Percentiles rank a stretch among this genome's conserved stretches.
Evolutionary conservation across 2,888 invertebrate species (phyloP).

Genomic region (Leptinotarsa rubiginosa): DNA sequence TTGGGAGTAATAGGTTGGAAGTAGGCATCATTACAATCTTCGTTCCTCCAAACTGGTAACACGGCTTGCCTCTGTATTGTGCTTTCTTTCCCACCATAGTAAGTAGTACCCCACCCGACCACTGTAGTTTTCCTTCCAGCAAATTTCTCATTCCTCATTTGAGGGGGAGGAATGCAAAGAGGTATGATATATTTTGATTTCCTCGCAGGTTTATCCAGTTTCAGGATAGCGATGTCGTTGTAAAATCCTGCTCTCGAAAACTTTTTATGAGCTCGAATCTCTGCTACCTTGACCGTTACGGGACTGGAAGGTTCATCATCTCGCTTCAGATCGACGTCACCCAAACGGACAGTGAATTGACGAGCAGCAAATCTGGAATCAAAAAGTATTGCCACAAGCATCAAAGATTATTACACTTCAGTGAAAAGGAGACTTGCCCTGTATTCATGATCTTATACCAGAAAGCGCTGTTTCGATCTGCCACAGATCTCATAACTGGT

Average conservation of each 20-base stretch:
- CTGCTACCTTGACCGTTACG: slow-evolving; percentile 81
- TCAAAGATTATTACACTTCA: slow-evolving; percentile 1
- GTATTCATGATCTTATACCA: too few relatives aligned
- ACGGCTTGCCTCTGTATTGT: slow-evolving; percentile 86
- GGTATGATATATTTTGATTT: slow-evolving; percentile 89
- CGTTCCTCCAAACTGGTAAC: slow-evolving; percentile 89
- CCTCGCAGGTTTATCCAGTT: slow-evolving; percentile 79
- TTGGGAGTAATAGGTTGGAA: slow-evolving; percentile 92
- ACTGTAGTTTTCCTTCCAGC: slow-evolving; percentile 85
- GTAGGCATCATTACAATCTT: slow-evolving; percentile 90
- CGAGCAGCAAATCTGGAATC: slow-evolving; percentile 83
- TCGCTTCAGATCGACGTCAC: slow-evolving; percentile 87
- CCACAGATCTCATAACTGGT: too few relatives aligned
- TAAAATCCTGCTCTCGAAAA: slow-evolving; percentile 93
- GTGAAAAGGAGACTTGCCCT: background rate
- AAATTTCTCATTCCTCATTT: slow-evolving; percentile 73
- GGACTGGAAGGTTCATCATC: slow-evolving; percentile 89
- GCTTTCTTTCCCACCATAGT: slow-evolving; percentile 90
- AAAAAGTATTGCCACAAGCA: slow-evolving; percentile 29
- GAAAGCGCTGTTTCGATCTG: too few relatives aligned
- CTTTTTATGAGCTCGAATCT: slow-evolving; percentile 84
- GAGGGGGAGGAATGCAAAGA: slow-evolving; percentile 80
- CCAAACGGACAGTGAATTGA: slow-evolving; percentile 89
- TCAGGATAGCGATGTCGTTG: slow-evolving; percentile 92
- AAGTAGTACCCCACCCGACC: slow-evolving; percentile 93